Evolutionary conservation across 2,113 vertebrate species (phyloP), one percentile per base, ranked within the genome.

Genomic region (Chaetodon auriga): DNA sequence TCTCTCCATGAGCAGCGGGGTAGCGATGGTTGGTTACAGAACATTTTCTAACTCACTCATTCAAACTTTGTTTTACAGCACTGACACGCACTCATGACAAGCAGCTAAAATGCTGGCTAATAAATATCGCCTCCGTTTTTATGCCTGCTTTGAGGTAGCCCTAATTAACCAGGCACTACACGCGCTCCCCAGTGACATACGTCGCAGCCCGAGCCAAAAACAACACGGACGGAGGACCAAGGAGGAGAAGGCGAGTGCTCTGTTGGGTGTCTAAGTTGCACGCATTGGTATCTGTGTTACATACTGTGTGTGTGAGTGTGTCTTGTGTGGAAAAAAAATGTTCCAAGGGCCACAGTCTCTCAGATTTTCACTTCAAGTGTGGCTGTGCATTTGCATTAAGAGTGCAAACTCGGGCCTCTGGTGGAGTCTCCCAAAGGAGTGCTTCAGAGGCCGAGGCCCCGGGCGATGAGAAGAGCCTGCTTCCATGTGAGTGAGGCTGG

Each of bases 111-210:
- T 80, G 92, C 86, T 91, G 85, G 87, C 93, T 94, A 94, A 95
- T 95, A 94, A 94, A 95, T 93, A 91, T 95, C 61, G 51, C 75
- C 84, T 82, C 57, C 77, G 6, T 89, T 90, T 93, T 91, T 87
- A 93, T 86, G 91, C 84, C 81, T 63, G 83, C 90, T 92, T 94
- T 92, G 92, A 95, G 93, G 89, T 94, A 91, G 88, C 88, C 79
- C 86, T 93, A 95, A 96, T 95, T 94, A 95, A 90, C 86, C 90
- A 87, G 90, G 89, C 84, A 81, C 86, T 68, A 81, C 91, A 87
- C 68, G 71, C 83, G 78, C 90, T 90, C 89, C 89, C 72, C 82
- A 71, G 89, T 95, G 95, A 95, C 94, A 95, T 86, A 92, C 83
- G 91, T 90, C 87, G 89, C 49, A 60, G 83, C 38, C 60, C 30